A percentile compares a stretch with the other conserved stretches of the same genome.
These are phyloP conservation scores for Falco biarmicus DNA, from an alignment of 2,797 vertebrate species.

Conservation along the genomic window DNA sequence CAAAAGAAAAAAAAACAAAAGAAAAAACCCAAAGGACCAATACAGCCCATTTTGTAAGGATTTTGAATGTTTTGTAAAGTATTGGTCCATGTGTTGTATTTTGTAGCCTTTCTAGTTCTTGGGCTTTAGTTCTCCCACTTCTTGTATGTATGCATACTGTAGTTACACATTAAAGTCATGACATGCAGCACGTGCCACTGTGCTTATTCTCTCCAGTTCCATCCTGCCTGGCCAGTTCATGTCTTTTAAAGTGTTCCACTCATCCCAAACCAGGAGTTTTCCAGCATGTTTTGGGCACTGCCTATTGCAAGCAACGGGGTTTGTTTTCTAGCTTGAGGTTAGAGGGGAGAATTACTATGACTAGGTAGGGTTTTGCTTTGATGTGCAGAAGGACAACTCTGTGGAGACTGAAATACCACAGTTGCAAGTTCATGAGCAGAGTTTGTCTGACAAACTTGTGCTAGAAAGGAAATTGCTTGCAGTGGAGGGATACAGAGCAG, in stretches of 20 bases:
- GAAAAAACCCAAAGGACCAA: slow-evolving; percentile 90
- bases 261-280: not conserved
- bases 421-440: not conserved
- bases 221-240: not conserved
- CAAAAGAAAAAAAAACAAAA: not conserved
- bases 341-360: not conserved
- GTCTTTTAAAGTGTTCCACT: not conserved
- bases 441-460: not conserved
- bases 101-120: slow-evolving; percentile 95
- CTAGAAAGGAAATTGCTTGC: not conserved
- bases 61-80: slow-evolving; percentile 99
- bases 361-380: not conserved
- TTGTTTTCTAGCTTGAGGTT: not conserved
- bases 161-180: slow-evolving; percentile 95
- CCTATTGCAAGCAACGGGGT: not conserved
- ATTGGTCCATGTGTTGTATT: slow-evolving; percentile 97
- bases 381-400: not conserved
- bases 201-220: slow-evolving; percentile 55
- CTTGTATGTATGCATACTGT: slow-evolving; percentile 94
- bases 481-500: not conserved
- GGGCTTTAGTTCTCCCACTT: slow-evolving; percentile 94
- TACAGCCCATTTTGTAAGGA: slow-evolving; percentile 96
- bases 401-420: not conserved
- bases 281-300: not conserved
- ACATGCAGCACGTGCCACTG: slow-evolving; percentile 74